Base-by-base conservation (phyloP, 2,888 invertebrate genomes). In the Dasypolia templi region DNA sequence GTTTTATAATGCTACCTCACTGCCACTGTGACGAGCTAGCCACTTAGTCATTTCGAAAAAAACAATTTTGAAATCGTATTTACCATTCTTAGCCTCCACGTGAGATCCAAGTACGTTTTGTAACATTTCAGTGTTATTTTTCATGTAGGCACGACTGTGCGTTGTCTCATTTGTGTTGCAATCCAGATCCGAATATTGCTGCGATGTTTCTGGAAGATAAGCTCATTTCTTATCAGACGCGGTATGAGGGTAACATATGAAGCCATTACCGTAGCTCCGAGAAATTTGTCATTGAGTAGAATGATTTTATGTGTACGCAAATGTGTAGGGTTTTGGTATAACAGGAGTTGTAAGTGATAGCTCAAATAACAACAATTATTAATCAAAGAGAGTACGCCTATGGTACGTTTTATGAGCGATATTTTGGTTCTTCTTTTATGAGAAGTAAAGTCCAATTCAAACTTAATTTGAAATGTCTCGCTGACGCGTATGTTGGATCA, bases 201-300 rank as follows among this genome's bases (percentile, higher is more conserved):
- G 83, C 86, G 89, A 93, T 93, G 91, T 91, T 88, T 91, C 89
- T 90, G 82, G 68, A 84, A 91, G 92, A 93, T 93, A 93, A 92
- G 91, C 92, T 89, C 92, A 93, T 93, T 89, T 92, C 92, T 93
- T 93, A 92, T 91, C 91, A 90, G 76, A 76, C 77, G 39, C 84
- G 86, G 87, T 83, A 84, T 77, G 89, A 87, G 87, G 76, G 82
- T 87, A 89, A 92, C 85, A 87, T 87, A 92, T 92, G 92, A 89
- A 75, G 87, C 89, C 89, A 91, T 91, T 91, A 91, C 85, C 82
- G 85, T 84, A 81, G 76, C 83, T 78, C 76, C 80, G 83, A 76
- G 86, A 72, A 85, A 85, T 89, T 89, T 90, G 82, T 87, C 88
- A 87, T 84, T 87, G 70, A 75, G 79, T 53, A 62, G 55, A 79